phyloP scores from a whole-genome alignment of 2,888 invertebrate species.

The Caenorhabditis doughertyi region DNA sequence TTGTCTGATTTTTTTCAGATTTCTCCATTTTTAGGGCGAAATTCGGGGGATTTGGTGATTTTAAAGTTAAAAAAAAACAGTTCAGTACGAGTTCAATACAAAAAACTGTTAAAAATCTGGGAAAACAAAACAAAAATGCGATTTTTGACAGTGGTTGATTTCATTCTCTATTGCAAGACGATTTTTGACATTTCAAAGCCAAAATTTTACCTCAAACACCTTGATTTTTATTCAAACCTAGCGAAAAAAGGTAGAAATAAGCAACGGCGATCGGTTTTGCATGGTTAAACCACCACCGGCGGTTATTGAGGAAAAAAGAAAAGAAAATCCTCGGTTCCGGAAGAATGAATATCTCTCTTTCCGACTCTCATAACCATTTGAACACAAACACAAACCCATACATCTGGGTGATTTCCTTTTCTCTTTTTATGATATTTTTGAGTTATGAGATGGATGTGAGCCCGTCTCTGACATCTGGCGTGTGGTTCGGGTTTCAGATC shows the following conservation, averaged over 20 bases:
- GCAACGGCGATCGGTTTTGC: neutral
- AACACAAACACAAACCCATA: neutral
- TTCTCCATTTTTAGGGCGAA: neutral
- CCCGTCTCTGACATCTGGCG: neutral
- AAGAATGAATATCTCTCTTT: conserved; percentile 25
- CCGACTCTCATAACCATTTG: conserved; percentile 35
- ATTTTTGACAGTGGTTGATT: no score
- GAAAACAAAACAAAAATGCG: no score
- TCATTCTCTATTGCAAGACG: no score
- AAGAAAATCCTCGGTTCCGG: conserved; percentile 8
- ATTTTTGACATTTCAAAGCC: no score
- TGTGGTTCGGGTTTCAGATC: conserved; percentile 8
- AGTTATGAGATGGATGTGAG: conserved; percentile 8
- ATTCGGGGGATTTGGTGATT: no score
- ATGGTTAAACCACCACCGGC: neutral
- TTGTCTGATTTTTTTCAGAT: neutral
- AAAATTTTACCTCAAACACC: neutral
- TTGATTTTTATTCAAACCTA: neutral
- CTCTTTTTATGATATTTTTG: neutral
- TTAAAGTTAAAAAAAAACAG: no score
- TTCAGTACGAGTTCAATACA: no score
- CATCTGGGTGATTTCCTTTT: conserved; percentile 25
- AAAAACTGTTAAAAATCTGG: no score
- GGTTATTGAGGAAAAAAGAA: neutral
- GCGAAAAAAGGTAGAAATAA: neutral